Evolutionary conservation across 2,888 invertebrate genomes (phyloP).

Genomic region (Hymenopus coronatus): DNA sequence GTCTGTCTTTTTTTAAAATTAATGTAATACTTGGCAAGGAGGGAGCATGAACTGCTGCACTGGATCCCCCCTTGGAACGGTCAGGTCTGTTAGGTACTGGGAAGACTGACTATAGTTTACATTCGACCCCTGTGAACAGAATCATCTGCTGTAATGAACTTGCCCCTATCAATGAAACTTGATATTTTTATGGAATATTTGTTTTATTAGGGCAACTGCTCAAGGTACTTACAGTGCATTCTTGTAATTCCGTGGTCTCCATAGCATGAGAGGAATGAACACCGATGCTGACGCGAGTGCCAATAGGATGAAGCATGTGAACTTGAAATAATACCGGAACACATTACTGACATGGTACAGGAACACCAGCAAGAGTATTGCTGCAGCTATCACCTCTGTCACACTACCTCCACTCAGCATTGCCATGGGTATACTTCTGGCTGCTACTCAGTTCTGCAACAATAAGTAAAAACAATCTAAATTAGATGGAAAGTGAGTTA

Average conservation of each 20-base stretch:
- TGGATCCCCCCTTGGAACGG: too few species aligned
- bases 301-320: constrained; percentile 60
- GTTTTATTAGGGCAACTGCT: too few species aligned
- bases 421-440: not conserved
- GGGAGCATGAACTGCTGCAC: too few species aligned
- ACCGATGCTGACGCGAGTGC: constrained; percentile 61
- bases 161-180: too few species aligned
- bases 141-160: too few species aligned
- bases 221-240: constrained; percentile 72
- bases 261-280: constrained; percentile 72
- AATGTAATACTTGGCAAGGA: too few species aligned
- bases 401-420: constrained; percentile 17
- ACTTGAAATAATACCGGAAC: constrained; percentile 71
- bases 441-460: not conserved
- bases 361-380: constrained; percentile 28
- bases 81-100: too few species aligned
- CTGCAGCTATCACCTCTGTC: constrained; percentile 26
- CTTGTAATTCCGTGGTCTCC: constrained; percentile 67
- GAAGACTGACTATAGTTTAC: too few species aligned
- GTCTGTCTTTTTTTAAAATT: too few species aligned
- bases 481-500: too few species aligned
- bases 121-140: too few species aligned
- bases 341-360: constrained; percentile 52
- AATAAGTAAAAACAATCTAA: not conserved
- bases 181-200: too few species aligned